Evolutionary conservation across 2,888 invertebrate genomes (phyloP).

Genomic region (Anthrax anthrax): DNA sequence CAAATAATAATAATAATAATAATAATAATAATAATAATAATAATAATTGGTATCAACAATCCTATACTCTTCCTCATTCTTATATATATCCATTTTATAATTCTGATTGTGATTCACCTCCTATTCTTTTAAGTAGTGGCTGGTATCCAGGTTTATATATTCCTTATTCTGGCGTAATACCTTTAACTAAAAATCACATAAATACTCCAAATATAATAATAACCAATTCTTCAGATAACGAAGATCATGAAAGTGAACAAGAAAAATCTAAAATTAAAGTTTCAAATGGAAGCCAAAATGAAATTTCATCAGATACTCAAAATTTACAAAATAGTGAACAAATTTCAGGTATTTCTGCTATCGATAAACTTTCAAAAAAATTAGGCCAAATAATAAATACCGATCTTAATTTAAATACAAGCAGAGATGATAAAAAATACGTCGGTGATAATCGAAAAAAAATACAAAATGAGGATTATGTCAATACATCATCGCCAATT

Average conservation of each 20-base stretch:
- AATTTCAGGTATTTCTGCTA: slow-evolving; percentile 13
- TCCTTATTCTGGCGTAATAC: neutral
- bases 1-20: slow-evolving; percentile 16
- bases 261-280: no score
- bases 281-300: no score
- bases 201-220: slow-evolving; percentile 28
- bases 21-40: no score
- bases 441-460: slow-evolving; percentile 22
- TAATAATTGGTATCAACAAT: slow-evolving; percentile 16
- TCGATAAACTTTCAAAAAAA: slow-evolving; percentile 23
- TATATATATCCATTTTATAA: slow-evolving; percentile 21
- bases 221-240: slow-evolving; percentile 27
- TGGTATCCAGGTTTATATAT: neutral
- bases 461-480: slow-evolving; percentile 11
- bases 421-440: slow-evolving; percentile 21
- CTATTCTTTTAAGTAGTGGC: no score
- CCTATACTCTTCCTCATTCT: slow-evolving; percentile 14
- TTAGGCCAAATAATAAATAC: slow-evolving; percentile 22
- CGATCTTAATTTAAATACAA: slow-evolving; percentile 20
- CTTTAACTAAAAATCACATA: neutral
- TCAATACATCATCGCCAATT: slow-evolving; percentile 19
- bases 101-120: slow-evolving; percentile 18
- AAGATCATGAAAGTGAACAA: neutral
- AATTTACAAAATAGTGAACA: no score
- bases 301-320: no score